phyloP scores from a whole-genome alignment of 2,797 vertebrate species.

The Spinus olivaceus region DNA sequence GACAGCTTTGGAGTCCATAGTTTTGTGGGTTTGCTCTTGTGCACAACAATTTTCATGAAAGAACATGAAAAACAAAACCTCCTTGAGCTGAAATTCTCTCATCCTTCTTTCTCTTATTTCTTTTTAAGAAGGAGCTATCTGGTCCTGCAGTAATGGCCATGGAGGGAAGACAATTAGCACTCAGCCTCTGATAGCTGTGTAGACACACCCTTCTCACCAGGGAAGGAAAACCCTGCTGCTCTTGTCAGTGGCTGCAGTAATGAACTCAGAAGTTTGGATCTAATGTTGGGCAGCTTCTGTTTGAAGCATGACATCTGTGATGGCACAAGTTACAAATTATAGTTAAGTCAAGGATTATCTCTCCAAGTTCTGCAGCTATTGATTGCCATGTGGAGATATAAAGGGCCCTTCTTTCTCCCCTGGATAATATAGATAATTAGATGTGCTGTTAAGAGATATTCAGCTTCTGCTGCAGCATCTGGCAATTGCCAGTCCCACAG shows the following conservation, averaged over 20 bases:
- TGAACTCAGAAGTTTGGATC: not conserved
- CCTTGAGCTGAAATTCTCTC: not conserved
- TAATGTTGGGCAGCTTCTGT: not conserved
- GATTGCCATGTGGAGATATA: not conserved
- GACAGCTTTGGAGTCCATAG: not conserved
- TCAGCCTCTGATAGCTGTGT: not conserved
- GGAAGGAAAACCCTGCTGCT: not conserved
- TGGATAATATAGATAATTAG: conserved; percentile 30
- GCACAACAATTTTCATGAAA: not conserved
- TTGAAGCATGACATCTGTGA: not conserved
- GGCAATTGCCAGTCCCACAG: not conserved
- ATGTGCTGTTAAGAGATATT: not conserved
- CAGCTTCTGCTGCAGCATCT: conserved; percentile 16
- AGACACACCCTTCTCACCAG: not conserved
- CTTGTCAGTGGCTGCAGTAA: not conserved
- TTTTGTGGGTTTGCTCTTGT: not conserved
- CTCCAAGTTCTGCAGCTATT: not conserved
- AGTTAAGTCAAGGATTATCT: not conserved
- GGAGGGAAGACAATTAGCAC: not conserved
- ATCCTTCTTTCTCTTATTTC: not conserved
- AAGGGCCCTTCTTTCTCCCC: not conserved
- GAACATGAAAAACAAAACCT: not conserved
- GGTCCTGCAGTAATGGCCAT: not conserved
- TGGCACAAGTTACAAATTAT: not conserved
- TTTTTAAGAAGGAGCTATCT: not conserved